Conservation (phyloP, 2,888 invertebrate species). For the Stenoptilia bipunctidactyla region DNA sequence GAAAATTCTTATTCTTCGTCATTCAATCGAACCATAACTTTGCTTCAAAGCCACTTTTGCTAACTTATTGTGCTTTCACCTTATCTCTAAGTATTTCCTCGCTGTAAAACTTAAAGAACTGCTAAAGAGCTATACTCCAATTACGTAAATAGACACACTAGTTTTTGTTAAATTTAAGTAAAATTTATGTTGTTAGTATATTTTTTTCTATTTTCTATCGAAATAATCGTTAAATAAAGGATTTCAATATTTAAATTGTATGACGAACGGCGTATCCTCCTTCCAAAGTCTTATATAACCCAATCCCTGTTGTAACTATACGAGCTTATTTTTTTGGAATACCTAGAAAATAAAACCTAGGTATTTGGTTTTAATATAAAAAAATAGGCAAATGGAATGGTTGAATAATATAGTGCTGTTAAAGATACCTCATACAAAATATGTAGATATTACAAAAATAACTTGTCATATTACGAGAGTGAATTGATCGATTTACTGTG, state of each 20-base stretch:
- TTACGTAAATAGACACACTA: too few relatives aligned
- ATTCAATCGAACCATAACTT: constrained; percentile 38
- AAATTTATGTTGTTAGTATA: too few relatives aligned
- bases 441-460: constrained; percentile 32
- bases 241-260: too few relatives aligned
- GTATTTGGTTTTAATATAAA: constrained; percentile 31
- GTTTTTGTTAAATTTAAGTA: too few relatives aligned
- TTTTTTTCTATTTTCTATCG: too few relatives aligned
- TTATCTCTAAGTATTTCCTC: constrained; percentile 23
- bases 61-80: constrained; percentile 38
- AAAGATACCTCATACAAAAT: constrained; percentile 46
- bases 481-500: constrained; percentile 6
- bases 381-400: constrained; percentile 30
- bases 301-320: constrained; percentile 20
- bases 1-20: constrained; percentile 24
- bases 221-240: too few relatives aligned
- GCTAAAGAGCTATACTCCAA: too few relatives aligned
- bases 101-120: too few relatives aligned
- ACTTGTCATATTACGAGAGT: constrained; percentile 14
- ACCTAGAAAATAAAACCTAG: constrained; percentile 20
- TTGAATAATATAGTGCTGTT: constrained; percentile 44
- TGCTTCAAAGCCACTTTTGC: constrained; percentile 51
- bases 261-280: too few relatives aligned
- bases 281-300: too few relatives aligned
- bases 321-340: constrained; percentile 62